A percentile compares a stretch with the other conserved stretches of the same genome.
phyloP scores from a whole-genome alignment of 2,113 vertebrate genomes.

The Promerops cafer region DNA sequence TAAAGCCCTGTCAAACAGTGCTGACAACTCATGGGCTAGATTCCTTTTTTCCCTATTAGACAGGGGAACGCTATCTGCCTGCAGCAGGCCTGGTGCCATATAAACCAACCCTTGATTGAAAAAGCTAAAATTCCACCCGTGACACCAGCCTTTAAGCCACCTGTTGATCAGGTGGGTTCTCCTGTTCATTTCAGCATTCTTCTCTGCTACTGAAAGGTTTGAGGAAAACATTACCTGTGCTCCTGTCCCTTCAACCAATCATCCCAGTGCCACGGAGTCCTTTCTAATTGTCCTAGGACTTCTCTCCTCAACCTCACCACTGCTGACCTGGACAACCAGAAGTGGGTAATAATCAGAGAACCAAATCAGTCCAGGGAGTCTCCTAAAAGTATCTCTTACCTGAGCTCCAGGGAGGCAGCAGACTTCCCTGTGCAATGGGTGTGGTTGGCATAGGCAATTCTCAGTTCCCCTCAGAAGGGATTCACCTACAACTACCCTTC shows the following conservation, averaged over 20 bases:
- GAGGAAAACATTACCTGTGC: background rate
- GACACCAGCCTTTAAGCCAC: background rate
- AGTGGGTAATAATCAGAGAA: background rate
- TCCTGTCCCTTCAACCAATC: background rate
- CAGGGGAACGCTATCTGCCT: background rate
- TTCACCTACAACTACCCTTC: background rate
- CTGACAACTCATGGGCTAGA: background rate
- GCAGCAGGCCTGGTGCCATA: background rate
- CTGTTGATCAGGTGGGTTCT: background rate
- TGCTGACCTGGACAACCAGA: background rate
- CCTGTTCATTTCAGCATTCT: background rate
- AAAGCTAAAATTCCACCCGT: background rate
- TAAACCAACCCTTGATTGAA: background rate
- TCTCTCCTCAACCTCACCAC: background rate
- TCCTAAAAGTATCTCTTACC: background rate
- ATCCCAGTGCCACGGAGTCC: background rate
- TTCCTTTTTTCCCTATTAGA: background rate
- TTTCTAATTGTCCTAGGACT: background rate
- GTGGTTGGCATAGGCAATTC: no score
- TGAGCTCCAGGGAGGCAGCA: background rate
- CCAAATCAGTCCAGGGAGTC: background rate
- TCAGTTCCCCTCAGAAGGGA: background rate
- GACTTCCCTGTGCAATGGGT: background rate
- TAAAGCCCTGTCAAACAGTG: background rate
- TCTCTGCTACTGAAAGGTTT: background rate